Evolutionary conservation across 2,888 invertebrate genomes (phyloP).

Genomic region (Laspeyria flexula): DNA sequence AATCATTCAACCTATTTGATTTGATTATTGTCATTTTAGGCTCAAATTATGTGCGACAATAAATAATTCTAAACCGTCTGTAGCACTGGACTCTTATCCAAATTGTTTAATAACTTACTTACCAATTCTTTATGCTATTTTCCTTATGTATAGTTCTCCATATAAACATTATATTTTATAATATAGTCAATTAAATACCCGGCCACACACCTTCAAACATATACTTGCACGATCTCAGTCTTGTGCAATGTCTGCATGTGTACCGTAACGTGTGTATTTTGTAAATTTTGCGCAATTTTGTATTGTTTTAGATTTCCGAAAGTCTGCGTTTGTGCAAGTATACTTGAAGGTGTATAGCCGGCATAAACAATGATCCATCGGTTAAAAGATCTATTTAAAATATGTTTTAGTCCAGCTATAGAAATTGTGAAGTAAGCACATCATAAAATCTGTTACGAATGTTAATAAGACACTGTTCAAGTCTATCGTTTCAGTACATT

Average conservation of each 20-base stretch:
- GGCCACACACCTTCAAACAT: no score
- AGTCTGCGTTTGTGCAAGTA: no score
- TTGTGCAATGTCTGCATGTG: no score
- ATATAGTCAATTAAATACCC: no score
- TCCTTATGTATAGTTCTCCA: not conserved
- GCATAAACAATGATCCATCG: not conserved
- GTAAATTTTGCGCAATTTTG: no score
- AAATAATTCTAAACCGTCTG: constrained; percentile 4
- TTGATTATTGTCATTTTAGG: constrained; percentile 16
- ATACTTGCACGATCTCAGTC: no score
- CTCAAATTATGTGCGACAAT: constrained; percentile 3
- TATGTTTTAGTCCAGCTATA: constrained; percentile 4
- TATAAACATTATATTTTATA: no score
- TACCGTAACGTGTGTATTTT: no score
- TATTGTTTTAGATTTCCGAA: no score
- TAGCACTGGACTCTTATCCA: not conserved
- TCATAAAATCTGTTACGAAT: constrained; percentile 22
- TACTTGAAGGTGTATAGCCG: no score
- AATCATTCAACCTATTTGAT: not conserved
- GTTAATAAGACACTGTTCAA: constrained; percentile 45
- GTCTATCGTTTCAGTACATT: constrained; percentile 40
- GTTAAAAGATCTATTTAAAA: constrained; percentile 1
- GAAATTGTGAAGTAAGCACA: constrained; percentile 19
- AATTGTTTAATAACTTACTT: not conserved
- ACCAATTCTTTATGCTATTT: not conserved